Evolutionary conservation across 2,113 vertebrate genomes (phyloP), one percentile per base, ranked within the genome.

Genomic region (Neodon shergylaensis): DNA sequence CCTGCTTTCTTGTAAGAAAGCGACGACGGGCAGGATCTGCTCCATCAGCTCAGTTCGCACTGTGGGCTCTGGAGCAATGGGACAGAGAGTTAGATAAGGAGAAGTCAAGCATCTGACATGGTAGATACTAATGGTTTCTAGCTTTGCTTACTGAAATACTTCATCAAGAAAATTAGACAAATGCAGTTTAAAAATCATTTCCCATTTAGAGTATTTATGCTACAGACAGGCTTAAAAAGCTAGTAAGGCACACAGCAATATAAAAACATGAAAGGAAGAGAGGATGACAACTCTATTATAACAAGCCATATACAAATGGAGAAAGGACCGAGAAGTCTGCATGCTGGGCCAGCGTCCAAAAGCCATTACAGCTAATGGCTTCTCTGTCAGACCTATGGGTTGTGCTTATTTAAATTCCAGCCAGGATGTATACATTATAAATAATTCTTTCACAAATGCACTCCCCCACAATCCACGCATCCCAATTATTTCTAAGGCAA

Each of bases 11-110:
- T 99, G 99, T 49, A 99, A 98, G 97, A 99, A 99, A 98, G 99
- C 98, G 86, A 99, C 99, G 91, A 99, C 98, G 42, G 99, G 99
- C 92, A 99, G 99, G 68, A 99, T 98, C 96, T 99, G 99, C 76
- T 99, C 99, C 99, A 99, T 99, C 96, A 99, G 98, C 95, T 99
- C 99, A 39, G 99, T 99, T 91, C 99, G 97, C 49, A 99, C 99
- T 28, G 99, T 99, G 73, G 99, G 99, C 97, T 99, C 99, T 99
- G 97, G 82, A 11, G 90, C 97, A 63, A 96, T 31, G 97, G 95
- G 92, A 65, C 93, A 94, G 44, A 31, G 86, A 61, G 88, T 28
- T 63, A 70, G 1, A 76, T 92, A 95, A 86, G 88, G 97, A 49
- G 88, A 97, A 49, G 90, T 76, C 90, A 36, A 96, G 95, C 63